Percentiles rank a stretch among this genome's conserved stretches.
These are phyloP conservation scores for Leptopilina myrica DNA, from an alignment of 2,888 invertebrate genomes.

Conservation along the genomic window DNA sequence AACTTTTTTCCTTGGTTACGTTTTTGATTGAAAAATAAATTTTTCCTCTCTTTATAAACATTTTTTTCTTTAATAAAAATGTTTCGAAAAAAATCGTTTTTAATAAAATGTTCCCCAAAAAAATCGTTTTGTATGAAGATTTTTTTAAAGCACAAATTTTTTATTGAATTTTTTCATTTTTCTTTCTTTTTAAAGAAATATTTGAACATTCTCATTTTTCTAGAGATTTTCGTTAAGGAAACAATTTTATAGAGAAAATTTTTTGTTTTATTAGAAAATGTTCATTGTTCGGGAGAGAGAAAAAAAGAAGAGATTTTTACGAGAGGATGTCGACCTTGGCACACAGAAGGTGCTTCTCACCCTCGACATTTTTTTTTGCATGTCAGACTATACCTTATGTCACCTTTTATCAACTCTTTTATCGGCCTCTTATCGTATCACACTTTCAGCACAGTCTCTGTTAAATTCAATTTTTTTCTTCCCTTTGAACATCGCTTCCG, in stretches of 20 bases:
- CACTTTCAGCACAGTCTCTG: constrained; percentile 11
- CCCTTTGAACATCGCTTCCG: background rate
- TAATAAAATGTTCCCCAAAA: no score
- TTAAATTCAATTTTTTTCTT: constrained; percentile 16
- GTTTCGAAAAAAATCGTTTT: no score
- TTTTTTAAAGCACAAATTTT: background rate
- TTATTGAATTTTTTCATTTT: no score
- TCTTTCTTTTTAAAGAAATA: no score
- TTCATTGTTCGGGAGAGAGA: background rate
- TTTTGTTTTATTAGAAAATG: background rate
- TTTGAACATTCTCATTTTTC: no score
- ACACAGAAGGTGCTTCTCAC: constrained; percentile 22
- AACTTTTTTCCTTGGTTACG: background rate
- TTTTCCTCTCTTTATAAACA: no score
- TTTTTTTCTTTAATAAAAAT: background rate
- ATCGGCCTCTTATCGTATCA: constrained; percentile 14
- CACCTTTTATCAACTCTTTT: constrained; percentile 19
- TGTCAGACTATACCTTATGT: constrained; percentile 16
- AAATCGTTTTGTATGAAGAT: background rate
- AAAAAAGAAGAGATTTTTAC: background rate
- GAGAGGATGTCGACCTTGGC: constrained; percentile 5
- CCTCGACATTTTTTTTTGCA: constrained; percentile 1
- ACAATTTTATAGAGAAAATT: background rate
- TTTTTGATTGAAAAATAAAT: no score
- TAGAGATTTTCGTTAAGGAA: no score